Conservation (phyloP, 2,113 vertebrate species). For the Ploceus nigricollis region DNA sequence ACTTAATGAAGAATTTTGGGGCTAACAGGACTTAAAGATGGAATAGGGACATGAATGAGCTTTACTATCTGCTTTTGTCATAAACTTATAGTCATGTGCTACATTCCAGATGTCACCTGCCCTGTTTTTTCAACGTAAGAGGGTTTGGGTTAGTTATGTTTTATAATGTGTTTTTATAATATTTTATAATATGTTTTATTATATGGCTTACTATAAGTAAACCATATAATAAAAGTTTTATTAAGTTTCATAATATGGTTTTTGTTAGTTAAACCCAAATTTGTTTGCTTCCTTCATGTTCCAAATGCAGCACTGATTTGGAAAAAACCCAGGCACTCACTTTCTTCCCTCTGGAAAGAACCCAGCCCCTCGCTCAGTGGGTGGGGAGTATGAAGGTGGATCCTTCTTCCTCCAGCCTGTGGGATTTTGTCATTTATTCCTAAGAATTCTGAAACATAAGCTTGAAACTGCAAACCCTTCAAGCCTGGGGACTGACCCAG, state of each 20-base stretch:
- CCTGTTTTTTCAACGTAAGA: background rate
- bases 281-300: background rate
- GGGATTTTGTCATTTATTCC: background rate
- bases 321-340: background rate
- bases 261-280: background rate
- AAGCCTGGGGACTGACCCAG: background rate
- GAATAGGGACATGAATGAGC: background rate
- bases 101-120: background rate
- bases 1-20: background rate
- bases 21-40: background rate
- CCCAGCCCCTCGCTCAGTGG: accelerated
- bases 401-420: background rate
- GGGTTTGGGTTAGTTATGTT: background rate
- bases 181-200: background rate
- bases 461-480: background rate
- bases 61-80: background rate
- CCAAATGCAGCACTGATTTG: background rate
- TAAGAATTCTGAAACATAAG: background rate
- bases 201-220: background rate
- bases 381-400: background rate
- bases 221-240: background rate
- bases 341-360: background rate
- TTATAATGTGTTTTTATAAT: background rate
- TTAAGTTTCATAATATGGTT: background rate
- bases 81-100: background rate